These are phyloP conservation scores for Nasonia longicornis DNA, from an alignment of 1,140 invertebrate species.

Conservation along the genomic window DNA sequence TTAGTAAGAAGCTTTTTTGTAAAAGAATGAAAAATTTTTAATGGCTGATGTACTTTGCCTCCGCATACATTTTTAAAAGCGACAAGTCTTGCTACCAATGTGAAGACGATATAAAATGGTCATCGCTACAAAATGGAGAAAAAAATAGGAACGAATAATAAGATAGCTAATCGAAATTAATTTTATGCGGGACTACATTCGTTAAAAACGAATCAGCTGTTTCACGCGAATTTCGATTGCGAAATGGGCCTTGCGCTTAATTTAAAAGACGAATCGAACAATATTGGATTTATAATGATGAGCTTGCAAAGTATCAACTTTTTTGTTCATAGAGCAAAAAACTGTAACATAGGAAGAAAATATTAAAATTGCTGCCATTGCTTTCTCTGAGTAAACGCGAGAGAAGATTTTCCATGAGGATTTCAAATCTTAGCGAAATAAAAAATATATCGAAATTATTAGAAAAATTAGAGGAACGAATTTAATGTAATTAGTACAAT, in stretches of 20 bases:
- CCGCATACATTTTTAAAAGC: slow-evolving; percentile 16
- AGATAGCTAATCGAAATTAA: background rate
- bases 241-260: slow-evolving; percentile 18
- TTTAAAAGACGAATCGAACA: slow-evolving; percentile 24
- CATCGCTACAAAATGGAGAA: slow-evolving; percentile 16
- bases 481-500: slow-evolving; percentile 55
- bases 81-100: slow-evolving; percentile 12
- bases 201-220: slow-evolving; percentile 22
- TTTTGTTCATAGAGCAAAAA: slow-evolving; percentile 41
- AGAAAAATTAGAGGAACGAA: slow-evolving; percentile 19
- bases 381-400: slow-evolving; percentile 12
- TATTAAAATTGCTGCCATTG: slow-evolving; percentile 2
- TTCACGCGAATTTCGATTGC: slow-evolving; percentile 5
- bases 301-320: slow-evolving; percentile 26
- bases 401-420: background rate
- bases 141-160: slow-evolving; percentile 6
- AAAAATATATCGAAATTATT: slow-evolving; percentile 17
- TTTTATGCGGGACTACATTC: slow-evolving; percentile 15
- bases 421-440: slow-evolving; percentile 25
- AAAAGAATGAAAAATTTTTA: slow-evolving; percentile 14
- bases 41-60: slow-evolving; percentile 43
- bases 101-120: slow-evolving; percentile 28
- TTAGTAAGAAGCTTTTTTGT: slow-evolving; percentile 12
- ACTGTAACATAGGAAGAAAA: slow-evolving; percentile 13
- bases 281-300: slow-evolving; percentile 19